Conservation (phyloP, 2,888 invertebrate species). For the Drosophila parthenogenetica region DNA sequence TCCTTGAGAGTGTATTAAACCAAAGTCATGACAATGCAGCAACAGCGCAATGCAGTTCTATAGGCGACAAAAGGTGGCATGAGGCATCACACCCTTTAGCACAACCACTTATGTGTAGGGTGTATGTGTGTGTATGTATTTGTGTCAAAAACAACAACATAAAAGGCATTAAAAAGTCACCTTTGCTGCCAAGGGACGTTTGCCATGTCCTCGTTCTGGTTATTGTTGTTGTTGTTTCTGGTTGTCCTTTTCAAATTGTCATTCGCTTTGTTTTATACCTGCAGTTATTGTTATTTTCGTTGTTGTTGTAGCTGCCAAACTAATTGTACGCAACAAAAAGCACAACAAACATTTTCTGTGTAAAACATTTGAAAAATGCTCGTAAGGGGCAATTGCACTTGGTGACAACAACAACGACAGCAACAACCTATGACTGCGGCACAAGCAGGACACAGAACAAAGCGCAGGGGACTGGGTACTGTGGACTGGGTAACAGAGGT, state of each 20-base stretch:
- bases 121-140: conserved; percentile 27
- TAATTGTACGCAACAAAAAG: conserved; percentile 77
- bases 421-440: conserved; percentile 47
- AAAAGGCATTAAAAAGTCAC: conserved; percentile 77
- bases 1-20: conserved; percentile 12
- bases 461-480: conserved; percentile 1
- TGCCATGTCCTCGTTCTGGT: conserved; percentile 31
- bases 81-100: conserved; percentile 39
- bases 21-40: conserved; percentile 52
- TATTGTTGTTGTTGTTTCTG: conserved; percentile 22
- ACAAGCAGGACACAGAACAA: conserved; percentile 35
- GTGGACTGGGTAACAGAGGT: conserved; percentile 18
- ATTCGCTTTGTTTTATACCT: conserved; percentile 74
- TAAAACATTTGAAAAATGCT: conserved; percentile 75
- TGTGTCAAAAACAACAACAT: conserved; percentile 59
- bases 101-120: conserved; percentile 43
- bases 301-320: conserved; percentile 67
- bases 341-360: conserved; percentile 66
- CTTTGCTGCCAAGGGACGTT: conserved; percentile 63
- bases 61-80: not conserved
- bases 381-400: conserved; percentile 73
- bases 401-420: conserved; percentile 47
- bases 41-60: conserved; percentile 27
- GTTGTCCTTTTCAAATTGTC: conserved; percentile 73
- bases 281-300: conserved; percentile 54